These are phyloP conservation scores for Zosterops hypoxanthus DNA, from an alignment of 2,113 vertebrate species.

Conservation along the genomic window DNA sequence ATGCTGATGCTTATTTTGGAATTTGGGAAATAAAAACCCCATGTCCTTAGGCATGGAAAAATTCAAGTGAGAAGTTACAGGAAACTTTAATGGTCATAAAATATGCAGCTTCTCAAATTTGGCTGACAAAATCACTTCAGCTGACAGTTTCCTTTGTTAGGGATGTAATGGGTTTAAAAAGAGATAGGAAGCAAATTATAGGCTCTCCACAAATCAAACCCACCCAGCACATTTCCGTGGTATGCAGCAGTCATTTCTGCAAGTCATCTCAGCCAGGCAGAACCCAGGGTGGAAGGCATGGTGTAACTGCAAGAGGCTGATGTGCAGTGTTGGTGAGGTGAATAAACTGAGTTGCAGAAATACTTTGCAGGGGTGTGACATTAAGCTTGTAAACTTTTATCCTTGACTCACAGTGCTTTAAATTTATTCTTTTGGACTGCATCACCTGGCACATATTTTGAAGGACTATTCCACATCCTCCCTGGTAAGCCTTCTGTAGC, in stretches of 20 bases:
- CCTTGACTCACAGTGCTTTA: not conserved
- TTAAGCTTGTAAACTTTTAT: not conserved
- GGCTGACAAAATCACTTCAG: conserved; percentile 37
- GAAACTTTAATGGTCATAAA: conserved; percentile 46
- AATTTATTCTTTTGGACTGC: not conserved
- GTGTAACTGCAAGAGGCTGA: not conserved
- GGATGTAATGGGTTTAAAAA: conserved; percentile 24
- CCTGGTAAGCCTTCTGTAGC: not conserved
- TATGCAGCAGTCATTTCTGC: not conserved
- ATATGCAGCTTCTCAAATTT: conserved; percentile 16
- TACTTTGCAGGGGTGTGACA: not conserved
- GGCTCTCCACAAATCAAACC: conserved; percentile 30
- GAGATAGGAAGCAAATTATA: conserved; percentile 34
- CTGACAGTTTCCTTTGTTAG: conserved; percentile 45
- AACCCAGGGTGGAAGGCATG: not conserved
- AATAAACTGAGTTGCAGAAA: not conserved
- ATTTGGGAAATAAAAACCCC: not conserved
- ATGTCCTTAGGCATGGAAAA: not conserved
- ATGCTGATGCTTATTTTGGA: conserved; percentile 7
- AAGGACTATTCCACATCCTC: not conserved
- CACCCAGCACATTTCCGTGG: not conserved
- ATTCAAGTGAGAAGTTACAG: conserved; percentile 6
- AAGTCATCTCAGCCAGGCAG: not conserved
- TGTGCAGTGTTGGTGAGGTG: not conserved
- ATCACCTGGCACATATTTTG: not conserved